phyloP scores from a whole-genome alignment of 2,113 vertebrate genomes.

The Setophaga coronata region DNA sequence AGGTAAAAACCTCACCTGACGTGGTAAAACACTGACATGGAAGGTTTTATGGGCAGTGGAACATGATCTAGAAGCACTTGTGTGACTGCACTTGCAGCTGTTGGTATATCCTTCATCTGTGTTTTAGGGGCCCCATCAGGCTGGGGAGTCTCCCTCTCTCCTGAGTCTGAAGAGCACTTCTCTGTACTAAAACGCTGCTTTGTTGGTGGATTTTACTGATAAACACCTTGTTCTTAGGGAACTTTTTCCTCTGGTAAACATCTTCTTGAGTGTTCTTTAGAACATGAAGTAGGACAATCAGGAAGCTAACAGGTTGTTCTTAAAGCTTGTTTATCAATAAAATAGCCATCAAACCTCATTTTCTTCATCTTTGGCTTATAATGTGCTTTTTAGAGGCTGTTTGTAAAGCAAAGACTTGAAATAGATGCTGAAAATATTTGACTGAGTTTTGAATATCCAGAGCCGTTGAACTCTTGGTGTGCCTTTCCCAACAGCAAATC shows the following conservation, averaged over 20 bases:
- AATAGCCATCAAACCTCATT: not conserved
- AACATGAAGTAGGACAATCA: not conserved
- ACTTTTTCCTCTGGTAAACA: not conserved
- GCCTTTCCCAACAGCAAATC: not conserved
- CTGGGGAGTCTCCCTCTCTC: not conserved
- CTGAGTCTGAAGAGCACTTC: not conserved
- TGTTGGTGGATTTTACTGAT: not conserved
- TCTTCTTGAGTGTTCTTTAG: not conserved
- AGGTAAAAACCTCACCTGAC: not conserved
- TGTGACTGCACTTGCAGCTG: not conserved
- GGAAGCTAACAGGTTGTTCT: not conserved
- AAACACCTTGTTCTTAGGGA: not conserved
- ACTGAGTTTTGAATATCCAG: not conserved
- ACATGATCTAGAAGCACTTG: not conserved
- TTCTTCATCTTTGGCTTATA: not conserved
- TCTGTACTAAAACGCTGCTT: not conserved
- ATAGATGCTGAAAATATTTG: not conserved
- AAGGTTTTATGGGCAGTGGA: not conserved
- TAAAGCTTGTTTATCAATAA: not conserved
- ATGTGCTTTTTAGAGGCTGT: not conserved
- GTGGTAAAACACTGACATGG: not conserved
- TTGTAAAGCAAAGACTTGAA: not conserved
- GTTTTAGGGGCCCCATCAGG: not conserved
- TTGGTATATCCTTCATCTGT: not conserved
- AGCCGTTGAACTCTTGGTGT: not conserved